Conservation (phyloP, 2,113 vertebrate genomes). For the Arothron firmamentum region DNA sequence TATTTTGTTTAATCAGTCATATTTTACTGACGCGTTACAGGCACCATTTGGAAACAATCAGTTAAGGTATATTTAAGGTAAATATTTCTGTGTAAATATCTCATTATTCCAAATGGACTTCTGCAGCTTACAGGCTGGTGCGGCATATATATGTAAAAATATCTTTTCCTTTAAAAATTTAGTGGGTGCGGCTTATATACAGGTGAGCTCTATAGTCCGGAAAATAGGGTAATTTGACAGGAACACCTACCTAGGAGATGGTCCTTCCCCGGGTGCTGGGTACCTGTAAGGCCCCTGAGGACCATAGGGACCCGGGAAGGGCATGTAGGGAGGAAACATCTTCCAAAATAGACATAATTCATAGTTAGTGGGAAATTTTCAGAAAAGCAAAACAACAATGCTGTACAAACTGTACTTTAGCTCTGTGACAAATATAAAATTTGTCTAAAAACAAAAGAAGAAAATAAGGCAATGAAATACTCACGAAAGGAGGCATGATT, state of each 20-base stretch:
- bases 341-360: constrained; percentile 37
- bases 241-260: constrained; percentile 75
- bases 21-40: too few species aligned
- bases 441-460: background rate
- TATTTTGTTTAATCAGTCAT: too few species aligned
- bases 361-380: background rate
- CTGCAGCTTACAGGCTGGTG: too few species aligned
- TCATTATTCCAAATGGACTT: too few species aligned
- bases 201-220: too few species aligned
- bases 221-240: background rate
- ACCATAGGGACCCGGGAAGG: constrained; percentile 87
- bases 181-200: too few species aligned
- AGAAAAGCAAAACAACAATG: background rate
- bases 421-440: background rate
- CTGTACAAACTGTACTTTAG: too few species aligned
- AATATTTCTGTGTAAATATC: too few species aligned
- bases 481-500: constrained; percentile 89
- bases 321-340: constrained; percentile 91
- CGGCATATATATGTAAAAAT: too few species aligned
- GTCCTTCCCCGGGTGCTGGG: constrained; percentile 80
- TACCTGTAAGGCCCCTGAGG: constrained; percentile 88
- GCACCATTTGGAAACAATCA: too few species aligned
- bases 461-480: constrained; percentile 41
- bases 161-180: too few species aligned
- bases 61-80: too few species aligned